These are phyloP conservation scores for Bradypodion pumilum DNA, from an alignment of 2,797 vertebrate species.

Conservation along the genomic window DNA sequence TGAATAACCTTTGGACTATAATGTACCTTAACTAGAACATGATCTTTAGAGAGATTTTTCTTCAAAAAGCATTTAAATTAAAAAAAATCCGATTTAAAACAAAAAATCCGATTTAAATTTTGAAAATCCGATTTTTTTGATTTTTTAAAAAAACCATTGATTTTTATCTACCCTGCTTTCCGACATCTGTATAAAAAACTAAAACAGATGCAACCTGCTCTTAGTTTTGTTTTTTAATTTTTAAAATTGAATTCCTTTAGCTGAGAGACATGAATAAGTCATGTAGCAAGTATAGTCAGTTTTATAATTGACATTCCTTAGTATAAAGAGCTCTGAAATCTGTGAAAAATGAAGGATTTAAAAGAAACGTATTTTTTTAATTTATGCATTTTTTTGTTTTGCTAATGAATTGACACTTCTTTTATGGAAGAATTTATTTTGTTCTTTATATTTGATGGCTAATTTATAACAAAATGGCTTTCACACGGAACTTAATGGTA, in stretches of 20 bases:
- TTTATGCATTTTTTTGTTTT: not conserved
- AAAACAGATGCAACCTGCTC: not conserved
- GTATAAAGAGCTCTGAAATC: constrained; percentile 1
- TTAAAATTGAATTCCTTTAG: not conserved
- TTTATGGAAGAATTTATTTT: constrained; percentile 15
- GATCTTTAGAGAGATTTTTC: too few relatives aligned
- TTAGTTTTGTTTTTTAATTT: not conserved
- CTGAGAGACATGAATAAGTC: not conserved
- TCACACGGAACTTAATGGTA: constrained; percentile 27
- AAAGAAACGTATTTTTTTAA: not conserved
- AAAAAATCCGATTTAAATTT: too few relatives aligned
- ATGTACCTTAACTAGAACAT: too few relatives aligned
- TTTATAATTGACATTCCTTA: constrained; percentile 29
- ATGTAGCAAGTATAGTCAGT: constrained; percentile 25
- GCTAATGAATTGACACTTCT: constrained; percentile 15
- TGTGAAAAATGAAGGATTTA: not conserved
- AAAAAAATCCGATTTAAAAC: too few relatives aligned
- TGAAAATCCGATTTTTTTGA: too few relatives aligned
- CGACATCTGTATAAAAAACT: not conserved
- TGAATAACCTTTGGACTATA: too few relatives aligned
- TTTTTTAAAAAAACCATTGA: too few relatives aligned
- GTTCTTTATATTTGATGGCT: constrained; percentile 43
- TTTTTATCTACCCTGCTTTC: too few relatives aligned
- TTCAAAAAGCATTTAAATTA: too few relatives aligned
- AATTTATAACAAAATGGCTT: constrained; percentile 44